Conservation (phyloP, 2,797 vertebrate genomes). For the Eospalax fontanierii region DNA sequence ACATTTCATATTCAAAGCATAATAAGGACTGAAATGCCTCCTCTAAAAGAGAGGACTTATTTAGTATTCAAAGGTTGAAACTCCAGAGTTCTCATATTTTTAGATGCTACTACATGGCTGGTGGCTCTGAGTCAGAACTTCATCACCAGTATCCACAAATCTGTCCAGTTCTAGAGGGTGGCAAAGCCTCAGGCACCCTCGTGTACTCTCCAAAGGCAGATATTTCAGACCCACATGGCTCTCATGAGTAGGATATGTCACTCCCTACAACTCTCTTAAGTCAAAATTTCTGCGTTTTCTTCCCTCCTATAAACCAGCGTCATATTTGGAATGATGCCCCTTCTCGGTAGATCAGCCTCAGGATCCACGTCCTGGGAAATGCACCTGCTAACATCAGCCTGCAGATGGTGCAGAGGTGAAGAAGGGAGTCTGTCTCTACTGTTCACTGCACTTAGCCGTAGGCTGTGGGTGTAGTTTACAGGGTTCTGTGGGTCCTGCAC, state of each 20-base stretch:
- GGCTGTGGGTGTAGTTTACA: not conserved
- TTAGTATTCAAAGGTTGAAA: conserved; percentile 40
- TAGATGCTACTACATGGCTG: not conserved
- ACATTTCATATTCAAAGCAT: not conserved
- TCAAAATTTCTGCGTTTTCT: not conserved
- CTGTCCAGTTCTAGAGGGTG: not conserved
- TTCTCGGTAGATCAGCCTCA: not conserved
- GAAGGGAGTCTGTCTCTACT: not conserved
- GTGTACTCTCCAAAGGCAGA: conserved; percentile 4
- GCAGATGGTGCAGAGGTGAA: not conserved
- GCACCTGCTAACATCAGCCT: not conserved
- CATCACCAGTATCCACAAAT: not conserved
- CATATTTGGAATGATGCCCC: not conserved
- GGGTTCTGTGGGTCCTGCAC: not conserved
- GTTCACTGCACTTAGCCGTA: not conserved
- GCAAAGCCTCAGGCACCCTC: not conserved
- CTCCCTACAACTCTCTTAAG: not conserved
- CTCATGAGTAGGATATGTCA: not conserved
- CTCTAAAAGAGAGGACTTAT: not conserved
- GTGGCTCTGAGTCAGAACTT: not conserved
- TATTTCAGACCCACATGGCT: not conserved
- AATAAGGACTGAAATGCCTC: not conserved
- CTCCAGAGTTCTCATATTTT: not conserved
- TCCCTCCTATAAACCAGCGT: not conserved
- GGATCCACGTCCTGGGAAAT: not conserved